Evolutionary conservation across 2,888 invertebrate species (phyloP), one percentile per base, ranked within the genome.

Genomic region (Troglohyphantes excavatus): DNA sequence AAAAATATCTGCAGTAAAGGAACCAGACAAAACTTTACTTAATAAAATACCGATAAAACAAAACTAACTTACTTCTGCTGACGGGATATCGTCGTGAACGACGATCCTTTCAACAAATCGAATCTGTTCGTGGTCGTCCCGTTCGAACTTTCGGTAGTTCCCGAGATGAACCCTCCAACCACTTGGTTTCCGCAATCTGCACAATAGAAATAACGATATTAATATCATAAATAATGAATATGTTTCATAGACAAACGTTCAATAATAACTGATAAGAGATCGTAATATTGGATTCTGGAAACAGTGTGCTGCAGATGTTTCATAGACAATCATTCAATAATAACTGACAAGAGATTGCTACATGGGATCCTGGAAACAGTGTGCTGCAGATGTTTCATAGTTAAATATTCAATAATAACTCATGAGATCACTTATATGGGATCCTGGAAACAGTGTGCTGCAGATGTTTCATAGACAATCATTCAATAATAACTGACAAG

Each of bases 111-210:
- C 86, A 2, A 84, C 85, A 39, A 67, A 85, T 59, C 91, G 27
- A 2, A 91, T 29, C 61, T 86, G 81, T 75, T 91, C 91, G 13
- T 39, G 13, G 0, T 59, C 65, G n/a, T 91, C 89, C 46, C 21
- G 59, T 1, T 67, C 27, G 33, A 81, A 91, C 21, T 91, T 91
- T 0, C 59, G 29, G 26, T 90, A 75, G 21, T 85, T 91, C 6
- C 91, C 91, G 11, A 91, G 46, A 29, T 89, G 89, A 23, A 91
- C 61, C 67, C 91, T 33, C 91, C 79, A 85, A 0, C 39, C 39
- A 61, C 19, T 17, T 1, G 72, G 46, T 6, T 39, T 39, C 27
- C 78, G 75, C 17, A 86, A n/a, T 1, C 90, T 90, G 46, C 13
- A 43, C 17, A 9, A 43, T 17, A 63, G 17, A 3, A 11, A 23